Base-by-base conservation (phyloP, 2,888 invertebrate genomes). In the Nephrocerus scutellatus region DNA sequence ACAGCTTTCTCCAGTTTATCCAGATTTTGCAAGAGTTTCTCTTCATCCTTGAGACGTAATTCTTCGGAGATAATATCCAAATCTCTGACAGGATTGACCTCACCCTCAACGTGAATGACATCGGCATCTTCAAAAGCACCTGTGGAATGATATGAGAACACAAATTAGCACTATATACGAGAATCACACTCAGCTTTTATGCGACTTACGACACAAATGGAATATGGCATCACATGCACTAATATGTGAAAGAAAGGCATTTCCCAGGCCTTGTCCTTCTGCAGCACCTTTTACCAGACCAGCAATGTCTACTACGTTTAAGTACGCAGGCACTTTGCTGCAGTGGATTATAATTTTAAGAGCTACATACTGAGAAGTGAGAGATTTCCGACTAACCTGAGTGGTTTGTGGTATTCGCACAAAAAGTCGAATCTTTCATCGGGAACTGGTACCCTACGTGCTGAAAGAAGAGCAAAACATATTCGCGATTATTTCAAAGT, bases 221-320 rank as follows among this genome's bases (percentile, higher is more conserved):
- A 97, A 97, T 55, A 99, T 84, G 25, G 95, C 92, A 70, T 99
- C 98, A 66, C 98, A 98, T 12, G 96, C 97, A 66, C 85, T 89
- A 60, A 99, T 97, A 70, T 99, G 95, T 5, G 97, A 95, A 30
- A 99, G 77, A 70, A 99, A 99, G 45, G 93, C 95, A 68, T 99
- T 99, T 58, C 98, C 98, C 39, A 99, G 74, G 2, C 98, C 60
- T 69, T 96, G 91, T 1, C 98, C 98, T 65, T 97, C 95, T 4
- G 93, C 87, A 3, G 98, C 98, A 20, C 97, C 98, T 60, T 93
- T 90, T 23, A 99, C 98, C 49, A 99, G 72, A 8, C 98, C 98
- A 37, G 98, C 98, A 56, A 99, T 99, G 66, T 99, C 98, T 20
- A 93, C 92, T 21, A 99, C 87, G 66, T 93, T 97, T 48, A 99